Evolutionary conservation across 2,888 invertebrate genomes (phyloP).

Genomic region (Tigriopus californicus): DNA sequence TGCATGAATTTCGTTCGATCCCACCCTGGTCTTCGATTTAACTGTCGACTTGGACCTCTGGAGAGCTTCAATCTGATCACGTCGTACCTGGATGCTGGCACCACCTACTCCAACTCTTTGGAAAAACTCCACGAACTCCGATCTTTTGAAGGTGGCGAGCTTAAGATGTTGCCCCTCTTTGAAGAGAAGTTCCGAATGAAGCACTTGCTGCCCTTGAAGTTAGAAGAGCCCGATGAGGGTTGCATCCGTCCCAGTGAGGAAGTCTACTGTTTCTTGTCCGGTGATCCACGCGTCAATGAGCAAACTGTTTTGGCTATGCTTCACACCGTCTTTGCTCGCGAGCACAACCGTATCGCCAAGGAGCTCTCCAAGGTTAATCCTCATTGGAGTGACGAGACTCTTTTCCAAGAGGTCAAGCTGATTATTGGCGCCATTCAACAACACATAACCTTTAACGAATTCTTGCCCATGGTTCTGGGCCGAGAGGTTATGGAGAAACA

Average conservation of each 20-base stretch:
- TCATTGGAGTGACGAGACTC: slow-evolving; percentile 18
- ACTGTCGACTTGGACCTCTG: slow-evolving; percentile 49
- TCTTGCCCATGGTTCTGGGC: slow-evolving; percentile 29
- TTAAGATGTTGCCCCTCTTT: slow-evolving; percentile 26
- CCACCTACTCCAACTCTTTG: slow-evolving; percentile 22
- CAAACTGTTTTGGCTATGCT: slow-evolving; percentile 21
- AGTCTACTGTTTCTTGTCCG: slow-evolving; percentile 25
- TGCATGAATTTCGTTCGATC: slow-evolving; percentile 79
- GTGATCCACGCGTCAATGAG: slow-evolving; percentile 15
- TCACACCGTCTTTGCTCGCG: slow-evolving; percentile 23
- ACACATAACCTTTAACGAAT: slow-evolving; percentile 26
- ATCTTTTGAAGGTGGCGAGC: slow-evolving; percentile 21
- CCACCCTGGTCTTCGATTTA: slow-evolving; percentile 66
- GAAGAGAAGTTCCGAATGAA: slow-evolving; percentile 26
- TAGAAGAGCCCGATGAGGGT: slow-evolving; percentile 30
- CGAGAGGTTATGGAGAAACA: slow-evolving; percentile 23
- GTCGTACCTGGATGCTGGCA: slow-evolving; percentile 24
- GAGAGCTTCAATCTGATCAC: slow-evolving; percentile 23
- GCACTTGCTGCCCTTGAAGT: slow-evolving; percentile 29
- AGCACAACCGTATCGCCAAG: slow-evolving; percentile 28
- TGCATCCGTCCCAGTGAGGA: slow-evolving; percentile 26
- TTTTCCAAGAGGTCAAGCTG: slow-evolving; percentile 22
- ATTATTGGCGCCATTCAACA: slow-evolving; percentile 24
- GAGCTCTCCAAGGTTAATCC: slow-evolving; percentile 20
- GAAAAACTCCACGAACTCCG: slow-evolving; percentile 19